Evolutionary conservation across 2,797 vertebrate species (phyloP).

Genomic region (Naso thynnoides): DNA sequence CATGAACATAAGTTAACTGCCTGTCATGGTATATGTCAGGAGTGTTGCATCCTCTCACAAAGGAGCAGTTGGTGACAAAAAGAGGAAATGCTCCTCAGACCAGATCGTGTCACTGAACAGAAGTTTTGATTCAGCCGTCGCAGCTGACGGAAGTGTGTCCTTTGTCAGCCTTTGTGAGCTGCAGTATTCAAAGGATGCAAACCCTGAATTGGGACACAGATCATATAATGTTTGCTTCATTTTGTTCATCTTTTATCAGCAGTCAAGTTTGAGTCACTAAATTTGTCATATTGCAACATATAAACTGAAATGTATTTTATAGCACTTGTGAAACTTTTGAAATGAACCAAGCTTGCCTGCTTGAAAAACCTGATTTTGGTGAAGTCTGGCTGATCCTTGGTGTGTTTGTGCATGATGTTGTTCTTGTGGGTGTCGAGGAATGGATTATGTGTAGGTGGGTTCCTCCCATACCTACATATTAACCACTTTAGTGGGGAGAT

Average conservation of each 20-base stretch:
- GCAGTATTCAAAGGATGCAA: no score
- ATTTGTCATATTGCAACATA: neutral
- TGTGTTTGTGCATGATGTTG: neutral
- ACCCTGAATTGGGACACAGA: no score
- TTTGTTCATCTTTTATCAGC: neutral
- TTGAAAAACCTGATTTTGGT: neutral
- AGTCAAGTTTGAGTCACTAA: neutral
- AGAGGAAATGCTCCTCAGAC: no score
- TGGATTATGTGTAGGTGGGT: neutral
- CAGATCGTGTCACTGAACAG: no score
- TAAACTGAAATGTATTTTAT: neutral
- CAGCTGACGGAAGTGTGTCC: no score
- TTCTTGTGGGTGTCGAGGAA: neutral
- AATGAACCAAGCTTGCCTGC: neutral
- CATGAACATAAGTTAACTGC: no score
- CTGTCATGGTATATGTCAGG: no score
- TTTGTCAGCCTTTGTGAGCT: no score
- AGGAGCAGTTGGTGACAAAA: no score
- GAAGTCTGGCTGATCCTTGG: neutral
- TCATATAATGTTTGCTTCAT: neutral
- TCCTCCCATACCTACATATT: slow-evolving; percentile 11
- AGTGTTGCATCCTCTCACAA: no score
- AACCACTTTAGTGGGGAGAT: neutral
- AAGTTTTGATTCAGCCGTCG: no score
- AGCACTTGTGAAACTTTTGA: neutral